These are phyloP conservation scores for Elachura formosa DNA, from an alignment of 2,113 vertebrate species.

Conservation along the genomic window DNA sequence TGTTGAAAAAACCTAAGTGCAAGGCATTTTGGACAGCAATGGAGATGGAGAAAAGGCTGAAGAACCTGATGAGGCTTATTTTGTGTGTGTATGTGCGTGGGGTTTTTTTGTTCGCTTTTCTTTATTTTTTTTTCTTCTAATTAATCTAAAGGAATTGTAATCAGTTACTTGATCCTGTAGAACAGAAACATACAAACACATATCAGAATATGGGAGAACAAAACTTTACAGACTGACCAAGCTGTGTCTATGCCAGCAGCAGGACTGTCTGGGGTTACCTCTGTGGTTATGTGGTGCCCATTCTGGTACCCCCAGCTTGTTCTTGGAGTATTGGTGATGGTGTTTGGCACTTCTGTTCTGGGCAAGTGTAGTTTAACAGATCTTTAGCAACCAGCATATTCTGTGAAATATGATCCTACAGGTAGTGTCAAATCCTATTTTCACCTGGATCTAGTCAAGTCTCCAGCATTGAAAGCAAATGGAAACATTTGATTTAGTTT, in stretches of 20 bases:
- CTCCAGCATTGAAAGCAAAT: neutral
- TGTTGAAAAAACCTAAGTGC: neutral
- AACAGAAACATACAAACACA: neutral
- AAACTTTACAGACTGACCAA: neutral
- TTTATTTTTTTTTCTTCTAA: neutral
- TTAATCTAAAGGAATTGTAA: neutral
- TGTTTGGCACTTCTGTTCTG: neutral
- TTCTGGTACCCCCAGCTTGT: neutral
- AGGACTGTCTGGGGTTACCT: neutral
- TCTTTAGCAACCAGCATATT: neutral
- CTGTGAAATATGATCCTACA: neutral
- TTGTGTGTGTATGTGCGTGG: no score
- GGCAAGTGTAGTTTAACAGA: neutral
- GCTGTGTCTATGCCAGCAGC: neutral
- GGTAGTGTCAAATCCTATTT: neutral
- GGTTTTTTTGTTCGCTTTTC: rapidly evolving
- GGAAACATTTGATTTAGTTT: neutral
- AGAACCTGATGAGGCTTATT: neutral
- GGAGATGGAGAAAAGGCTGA: neutral
- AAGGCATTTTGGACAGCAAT: neutral
- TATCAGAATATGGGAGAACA: neutral
- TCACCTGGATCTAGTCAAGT: neutral
- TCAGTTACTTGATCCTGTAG: neutral
- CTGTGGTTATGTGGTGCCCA: no score
- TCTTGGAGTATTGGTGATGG: neutral